Evolutionary conservation across 2,888 invertebrate species (phyloP).

Genomic region (Drosophila multiciliata): DNA sequence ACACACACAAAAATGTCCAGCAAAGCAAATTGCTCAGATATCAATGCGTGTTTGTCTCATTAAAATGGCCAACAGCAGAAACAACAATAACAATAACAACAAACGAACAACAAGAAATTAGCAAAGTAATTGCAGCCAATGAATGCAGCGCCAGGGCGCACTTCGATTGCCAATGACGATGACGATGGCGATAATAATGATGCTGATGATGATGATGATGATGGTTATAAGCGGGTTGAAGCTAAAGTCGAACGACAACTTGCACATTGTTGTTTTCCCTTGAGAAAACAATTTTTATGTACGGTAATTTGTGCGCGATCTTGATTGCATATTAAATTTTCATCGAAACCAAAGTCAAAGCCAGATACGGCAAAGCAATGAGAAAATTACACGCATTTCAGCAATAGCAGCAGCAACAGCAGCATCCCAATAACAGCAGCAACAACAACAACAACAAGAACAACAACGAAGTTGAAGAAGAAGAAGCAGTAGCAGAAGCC

Average conservation of each 20-base stretch:
- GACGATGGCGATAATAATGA: conserved; percentile 22
- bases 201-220: conserved; percentile 20
- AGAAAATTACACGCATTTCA: conserved; percentile 79
- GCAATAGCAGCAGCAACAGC: conserved; percentile 47
- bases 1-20: not conserved
- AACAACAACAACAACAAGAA: conserved; percentile 34
- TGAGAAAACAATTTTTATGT: conserved; percentile 77
- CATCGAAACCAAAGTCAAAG: conserved; percentile 65
- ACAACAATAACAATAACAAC: conserved; percentile 9
- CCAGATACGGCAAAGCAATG: conserved; percentile 60
- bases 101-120: conserved; percentile 43
- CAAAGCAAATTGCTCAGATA: conserved; percentile 6
- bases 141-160: conserved; percentile 37
- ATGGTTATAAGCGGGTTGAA: conserved; percentile 30
- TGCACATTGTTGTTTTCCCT: conserved; percentile 77
- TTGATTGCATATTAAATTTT: conserved; percentile 80
- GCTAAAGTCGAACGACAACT: conserved; percentile 63
- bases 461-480: not conserved
- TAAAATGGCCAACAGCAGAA: conserved; percentile 32
- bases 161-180: conserved; percentile 42
- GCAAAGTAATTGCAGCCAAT: conserved; percentile 59
- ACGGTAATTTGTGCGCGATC: conserved; percentile 80
- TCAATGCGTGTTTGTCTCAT: conserved; percentile 12
- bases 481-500: conserved; percentile 21
- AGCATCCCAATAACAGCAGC: conserved; percentile 48